Evolutionary conservation across 2,888 invertebrate species (phyloP).

Genomic region (Branchipolynoe longqiensis): DNA sequence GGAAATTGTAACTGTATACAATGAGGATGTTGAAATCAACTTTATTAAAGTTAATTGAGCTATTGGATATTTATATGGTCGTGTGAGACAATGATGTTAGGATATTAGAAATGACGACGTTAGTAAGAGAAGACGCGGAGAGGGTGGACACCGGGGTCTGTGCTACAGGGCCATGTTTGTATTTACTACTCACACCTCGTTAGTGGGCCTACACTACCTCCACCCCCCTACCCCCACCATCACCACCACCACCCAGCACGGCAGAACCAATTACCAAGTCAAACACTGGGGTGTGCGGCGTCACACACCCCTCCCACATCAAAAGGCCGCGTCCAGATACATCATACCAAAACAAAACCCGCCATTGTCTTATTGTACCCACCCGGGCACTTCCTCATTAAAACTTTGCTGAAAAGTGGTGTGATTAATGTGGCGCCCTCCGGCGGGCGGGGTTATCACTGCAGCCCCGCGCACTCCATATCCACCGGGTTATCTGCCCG

Average conservation of each 20-base stretch:
- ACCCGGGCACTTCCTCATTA: conserved; percentile 8
- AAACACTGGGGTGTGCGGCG: too few relatives aligned
- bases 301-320: too few relatives aligned
- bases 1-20: too few relatives aligned
- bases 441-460: conserved; percentile 12
- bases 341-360: background rate
- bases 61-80: too few relatives aligned
- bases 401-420: conserved; percentile 51
- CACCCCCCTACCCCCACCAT: background rate
- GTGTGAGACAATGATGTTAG: too few relatives aligned
- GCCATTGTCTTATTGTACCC: conserved; percentile 11
- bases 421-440: conserved; percentile 34
- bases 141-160: background rate
- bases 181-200: background rate
- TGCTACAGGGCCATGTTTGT: background rate
- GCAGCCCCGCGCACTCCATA: background rate
- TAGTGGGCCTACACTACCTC: background rate
- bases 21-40: too few relatives aligned
- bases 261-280: too few relatives aligned
- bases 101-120: too few relatives aligned
- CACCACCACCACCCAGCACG: background rate
- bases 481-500: too few relatives aligned
- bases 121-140: too few relatives aligned
- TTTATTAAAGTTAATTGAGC: too few relatives aligned
- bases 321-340: background rate